A percentile compares a stretch with the other conserved stretches of the same genome.
phyloP scores from a whole-genome alignment of 2,888 invertebrate species.

The Sinelater perroti region DNA sequence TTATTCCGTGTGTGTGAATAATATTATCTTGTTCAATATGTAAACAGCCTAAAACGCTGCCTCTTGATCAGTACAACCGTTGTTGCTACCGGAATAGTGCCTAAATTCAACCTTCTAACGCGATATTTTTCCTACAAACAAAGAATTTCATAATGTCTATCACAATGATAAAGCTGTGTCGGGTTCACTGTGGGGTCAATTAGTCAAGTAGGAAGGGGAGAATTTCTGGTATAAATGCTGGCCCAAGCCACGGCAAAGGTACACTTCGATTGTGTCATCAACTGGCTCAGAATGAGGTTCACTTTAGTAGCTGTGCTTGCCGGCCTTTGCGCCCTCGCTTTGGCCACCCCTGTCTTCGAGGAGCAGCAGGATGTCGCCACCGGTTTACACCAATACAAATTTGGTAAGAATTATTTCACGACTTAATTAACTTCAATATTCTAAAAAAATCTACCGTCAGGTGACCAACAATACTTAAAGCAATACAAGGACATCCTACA shows the following conservation, averaged over 20 bases:
- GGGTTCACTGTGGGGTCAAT: too few relatives aligned
- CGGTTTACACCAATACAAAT: conserved; percentile 46
- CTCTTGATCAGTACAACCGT: too few relatives aligned
- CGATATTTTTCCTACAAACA: too few relatives aligned
- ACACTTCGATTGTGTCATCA: conserved; percentile 19
- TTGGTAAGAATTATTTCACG: conserved; percentile 54
- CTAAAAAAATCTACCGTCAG: not conserved
- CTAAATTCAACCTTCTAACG: too few relatives aligned
- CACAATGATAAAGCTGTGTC: not conserved
- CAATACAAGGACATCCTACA: conserved; percentile 62
- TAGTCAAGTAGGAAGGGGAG: conserved; percentile 12
- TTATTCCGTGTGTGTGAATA: too few relatives aligned
- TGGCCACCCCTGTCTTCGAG: conserved; percentile 55
- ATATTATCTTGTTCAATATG: too few relatives aligned
- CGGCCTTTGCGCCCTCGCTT: conserved; percentile 40
- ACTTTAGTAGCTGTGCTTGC: conserved; percentile 31
- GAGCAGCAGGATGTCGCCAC: not conserved
- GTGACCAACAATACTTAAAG: conserved; percentile 1
- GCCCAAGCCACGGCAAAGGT: not conserved
- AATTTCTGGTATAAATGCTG: conserved; percentile 13
- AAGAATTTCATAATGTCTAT: not conserved
- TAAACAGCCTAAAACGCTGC: too few relatives aligned
- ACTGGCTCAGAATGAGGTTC: conserved; percentile 41
- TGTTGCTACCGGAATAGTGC: too few relatives aligned
- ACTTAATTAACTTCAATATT: conserved; percentile 25